Evolutionary conservation across 35 echinoderm and acorn worm genomes (phyloP), one percentile per base, ranked within the genome.

Genomic region (Diadema setosum): DNA sequence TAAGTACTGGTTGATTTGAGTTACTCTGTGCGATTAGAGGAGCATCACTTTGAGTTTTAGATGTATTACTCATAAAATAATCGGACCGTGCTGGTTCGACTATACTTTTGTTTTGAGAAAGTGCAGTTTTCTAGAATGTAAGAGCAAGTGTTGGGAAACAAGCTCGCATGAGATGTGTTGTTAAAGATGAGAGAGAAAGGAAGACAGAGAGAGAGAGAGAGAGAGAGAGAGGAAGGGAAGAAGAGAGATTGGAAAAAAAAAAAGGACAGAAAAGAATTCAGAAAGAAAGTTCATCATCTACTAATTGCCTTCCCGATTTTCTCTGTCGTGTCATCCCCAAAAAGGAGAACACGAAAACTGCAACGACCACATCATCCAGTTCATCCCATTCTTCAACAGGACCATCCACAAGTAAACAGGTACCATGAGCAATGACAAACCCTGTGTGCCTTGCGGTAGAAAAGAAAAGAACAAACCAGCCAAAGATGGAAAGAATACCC

Each of bases 261-360:
- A 11, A 52, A 11, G 48, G n/a, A 52, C 48, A 52, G n/a, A 11
- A 52, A n/a, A 52, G n/a, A 9, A 52, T 52, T 52, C n/a, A 9
- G 9, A 52, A 52, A n/a, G n/a, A n/a, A n/a, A n/a, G n/a, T n/a
- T n/a, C n/a, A n/a, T 52, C n/a, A 52, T 9, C 48, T 11, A 11
- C 48, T 11, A n/a, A 9, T 52, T 52, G 48, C 9, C 9, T 52
- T 11, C n/a, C 48, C n/a, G 48, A n/a, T n/a, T 52, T 11, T 52
- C n/a, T 52, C n/a, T 52, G n/a, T 52, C 48, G n/a, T 52, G 48
- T 52, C 48, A 52, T 52, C n/a, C n/a, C 3, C 40, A 42, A 9
- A 78, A 78, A 78, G 73, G 73, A 78, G 40, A 78, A 14, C 73
- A 78, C 73, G 24, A 78, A 78, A 78, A 78, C 73, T 44, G 40